Conservation (phyloP, 2,797 vertebrate genomes). For the Pampus argenteus region DNA sequence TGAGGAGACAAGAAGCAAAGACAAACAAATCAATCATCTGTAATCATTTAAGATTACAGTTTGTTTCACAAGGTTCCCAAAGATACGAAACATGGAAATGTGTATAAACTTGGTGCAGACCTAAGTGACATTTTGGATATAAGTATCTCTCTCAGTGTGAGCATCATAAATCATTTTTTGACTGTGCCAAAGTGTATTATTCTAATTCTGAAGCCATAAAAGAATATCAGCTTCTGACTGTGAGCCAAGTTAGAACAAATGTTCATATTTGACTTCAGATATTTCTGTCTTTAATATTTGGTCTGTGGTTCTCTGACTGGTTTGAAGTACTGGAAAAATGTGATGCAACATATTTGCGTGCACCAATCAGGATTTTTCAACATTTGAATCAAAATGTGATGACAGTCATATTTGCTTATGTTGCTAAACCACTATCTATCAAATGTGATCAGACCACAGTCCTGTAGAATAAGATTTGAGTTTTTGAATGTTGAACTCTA, state of each 20-base stretch:
- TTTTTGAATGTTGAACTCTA: background rate
- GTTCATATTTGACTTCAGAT: background rate
- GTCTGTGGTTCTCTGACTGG: background rate
- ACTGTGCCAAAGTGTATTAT: background rate
- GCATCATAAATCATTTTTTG: background rate
- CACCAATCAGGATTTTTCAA: background rate
- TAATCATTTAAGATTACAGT: conserved; percentile 39
- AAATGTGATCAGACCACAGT: background rate
- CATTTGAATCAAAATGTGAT: background rate
- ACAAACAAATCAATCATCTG: conserved; percentile 48
- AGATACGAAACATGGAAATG: background rate
- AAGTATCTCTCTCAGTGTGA: background rate
- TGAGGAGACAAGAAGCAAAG: background rate
- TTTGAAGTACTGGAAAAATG: background rate
- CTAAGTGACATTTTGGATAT: background rate
- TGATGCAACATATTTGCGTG: background rate
- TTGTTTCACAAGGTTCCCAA: conserved; percentile 4
- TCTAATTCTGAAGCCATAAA: background rate
- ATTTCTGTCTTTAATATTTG: background rate
- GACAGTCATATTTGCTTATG: background rate
- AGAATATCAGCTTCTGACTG: background rate
- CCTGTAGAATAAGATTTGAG: background rate
- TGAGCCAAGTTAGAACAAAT: background rate
- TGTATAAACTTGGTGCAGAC: background rate
- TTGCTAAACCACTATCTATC: background rate